phyloP scores from a whole-genome alignment of 2,888 invertebrate genomes.

The Scaeva pyrastri region DNA sequence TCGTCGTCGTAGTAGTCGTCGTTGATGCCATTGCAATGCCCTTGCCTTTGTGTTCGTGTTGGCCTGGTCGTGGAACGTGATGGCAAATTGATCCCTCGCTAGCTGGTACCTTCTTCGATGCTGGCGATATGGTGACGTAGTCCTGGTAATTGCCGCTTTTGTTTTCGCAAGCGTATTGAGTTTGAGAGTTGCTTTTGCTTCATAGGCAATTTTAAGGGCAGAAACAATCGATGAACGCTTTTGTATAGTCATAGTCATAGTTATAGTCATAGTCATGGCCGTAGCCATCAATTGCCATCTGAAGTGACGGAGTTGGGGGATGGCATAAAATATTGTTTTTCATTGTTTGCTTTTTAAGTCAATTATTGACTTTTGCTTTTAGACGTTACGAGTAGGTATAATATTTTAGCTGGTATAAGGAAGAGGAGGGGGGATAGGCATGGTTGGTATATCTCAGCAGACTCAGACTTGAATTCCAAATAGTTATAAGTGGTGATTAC shows the following conservation, averaged over 20 bases:
- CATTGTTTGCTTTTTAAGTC: constrained; percentile 64
- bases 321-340: constrained; percentile 64
- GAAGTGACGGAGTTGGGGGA: constrained; percentile 13
- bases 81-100: constrained; percentile 48
- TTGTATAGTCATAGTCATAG: not conserved
- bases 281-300: no score
- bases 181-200: constrained; percentile 52
- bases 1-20: no score
- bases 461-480: constrained; percentile 60
- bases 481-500: constrained; percentile 57
- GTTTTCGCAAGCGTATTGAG: constrained; percentile 59
- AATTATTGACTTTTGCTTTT: constrained; percentile 68
- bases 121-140: constrained; percentile 59
- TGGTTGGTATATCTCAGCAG: constrained; percentile 6
- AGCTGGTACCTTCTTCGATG: constrained; percentile 29
- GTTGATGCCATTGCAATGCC: constrained; percentile 23
- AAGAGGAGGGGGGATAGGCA: not conserved
- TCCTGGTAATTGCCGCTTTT: constrained; percentile 68
- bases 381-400: constrained; percentile 13
- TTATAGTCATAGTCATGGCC: not conserved
- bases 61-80: constrained; percentile 38
- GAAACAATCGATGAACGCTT: constrained; percentile 41
- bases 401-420: not conserved
- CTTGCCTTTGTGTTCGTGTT: constrained; percentile 47
- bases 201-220: constrained; percentile 60